phyloP scores from a whole-genome alignment of 2,113 vertebrate species.

The Pelmatolapia mariae region DNA sequence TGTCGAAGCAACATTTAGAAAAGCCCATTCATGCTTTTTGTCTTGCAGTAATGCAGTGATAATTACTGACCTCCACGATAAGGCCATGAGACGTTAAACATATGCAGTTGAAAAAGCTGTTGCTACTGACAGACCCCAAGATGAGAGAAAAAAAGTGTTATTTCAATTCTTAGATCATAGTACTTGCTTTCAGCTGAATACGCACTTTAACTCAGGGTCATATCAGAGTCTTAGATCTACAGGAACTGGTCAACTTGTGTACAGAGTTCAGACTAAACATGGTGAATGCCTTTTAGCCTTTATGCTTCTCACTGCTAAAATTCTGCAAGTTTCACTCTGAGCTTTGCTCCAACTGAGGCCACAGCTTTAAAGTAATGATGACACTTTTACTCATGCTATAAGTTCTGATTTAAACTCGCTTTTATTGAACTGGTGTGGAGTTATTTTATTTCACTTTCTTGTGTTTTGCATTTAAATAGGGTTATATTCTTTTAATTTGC shows the following conservation, averaged over 20 bases:
- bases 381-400: background rate
- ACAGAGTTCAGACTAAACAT: background rate
- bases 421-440: background rate
- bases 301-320: background rate
- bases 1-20: background rate
- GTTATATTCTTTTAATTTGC: background rate
- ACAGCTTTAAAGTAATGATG: background rate
- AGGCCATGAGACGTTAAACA: background rate
- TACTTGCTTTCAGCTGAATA: background rate
- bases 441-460: background rate
- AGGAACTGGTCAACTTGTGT: background rate
- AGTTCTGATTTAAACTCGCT: background rate
- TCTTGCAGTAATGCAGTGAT: background rate
- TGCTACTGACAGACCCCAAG: background rate
- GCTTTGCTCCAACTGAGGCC: background rate
- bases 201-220: background rate
- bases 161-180: background rate
- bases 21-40: background rate
- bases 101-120: background rate
- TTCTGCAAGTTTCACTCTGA: background rate
- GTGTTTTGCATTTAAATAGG: background rate
- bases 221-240: background rate
- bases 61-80: background rate
- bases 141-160: background rate
- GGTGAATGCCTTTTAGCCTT: background rate